phyloP scores from a whole-genome alignment of 2,888 invertebrate genomes.

The Acanthoscelides obtectus region DNA sequence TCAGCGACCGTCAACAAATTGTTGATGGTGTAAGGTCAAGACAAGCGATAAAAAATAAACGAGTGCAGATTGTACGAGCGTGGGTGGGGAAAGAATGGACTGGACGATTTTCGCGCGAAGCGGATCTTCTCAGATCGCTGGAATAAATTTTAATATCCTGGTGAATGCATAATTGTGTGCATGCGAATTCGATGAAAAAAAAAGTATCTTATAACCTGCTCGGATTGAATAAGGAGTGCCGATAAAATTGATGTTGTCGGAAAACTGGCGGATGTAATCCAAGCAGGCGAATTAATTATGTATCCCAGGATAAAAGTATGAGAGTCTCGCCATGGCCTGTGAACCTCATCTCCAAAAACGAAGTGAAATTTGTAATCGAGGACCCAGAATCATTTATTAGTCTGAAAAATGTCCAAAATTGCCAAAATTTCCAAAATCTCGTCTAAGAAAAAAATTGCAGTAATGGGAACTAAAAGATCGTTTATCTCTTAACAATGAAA shows the following conservation, averaged over 20 bases:
- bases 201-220: neutral
- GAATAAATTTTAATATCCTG: neutral
- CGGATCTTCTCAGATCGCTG: neutral
- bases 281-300: too few species aligned
- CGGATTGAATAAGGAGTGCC: neutral
- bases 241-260: neutral
- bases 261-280: neutral
- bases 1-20: neutral
- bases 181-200: neutral
- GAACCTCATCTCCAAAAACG: too few species aligned
- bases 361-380: too few species aligned
- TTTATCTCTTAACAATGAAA: too few species aligned
- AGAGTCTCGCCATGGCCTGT: too few species aligned
- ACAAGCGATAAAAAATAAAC: neutral
- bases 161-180: neutral
- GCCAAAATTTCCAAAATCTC: too few species aligned
- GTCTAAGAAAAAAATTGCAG: too few species aligned
- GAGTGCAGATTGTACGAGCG: neutral
- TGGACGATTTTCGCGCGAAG: neutral
- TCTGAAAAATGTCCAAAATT: too few species aligned
- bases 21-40: neutral
- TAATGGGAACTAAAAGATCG: too few species aligned
- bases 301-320: too few species aligned
- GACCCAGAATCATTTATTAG: too few species aligned
- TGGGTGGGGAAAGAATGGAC: neutral